Evolutionary conservation across 2,113 vertebrate genomes (phyloP).

Genomic region (Hipposideros armiger): DNA sequence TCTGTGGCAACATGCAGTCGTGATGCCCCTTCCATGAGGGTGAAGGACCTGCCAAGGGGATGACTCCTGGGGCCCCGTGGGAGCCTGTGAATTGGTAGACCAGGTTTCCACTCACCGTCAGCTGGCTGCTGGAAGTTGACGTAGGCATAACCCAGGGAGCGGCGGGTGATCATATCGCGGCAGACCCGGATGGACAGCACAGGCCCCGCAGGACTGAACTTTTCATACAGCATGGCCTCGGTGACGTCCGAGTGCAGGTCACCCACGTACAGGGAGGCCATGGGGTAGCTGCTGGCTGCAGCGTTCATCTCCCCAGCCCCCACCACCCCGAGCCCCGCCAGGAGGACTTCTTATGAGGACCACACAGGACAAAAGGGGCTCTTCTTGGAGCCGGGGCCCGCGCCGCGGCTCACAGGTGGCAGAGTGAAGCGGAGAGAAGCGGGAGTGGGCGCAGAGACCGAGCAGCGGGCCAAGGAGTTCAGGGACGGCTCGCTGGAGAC

Average conservation of each 20-base stretch:
- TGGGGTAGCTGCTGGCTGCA: constrained; percentile 95
- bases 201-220: constrained; percentile 99
- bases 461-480: neutral
- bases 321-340: constrained; percentile 75
- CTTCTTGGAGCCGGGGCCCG: constrained; percentile 62
- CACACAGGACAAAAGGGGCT: constrained; percentile 76
- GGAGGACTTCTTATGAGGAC: constrained; percentile 73
- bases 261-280: constrained; percentile 99
- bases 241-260: constrained; percentile 99
- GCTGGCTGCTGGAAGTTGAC: constrained; percentile 99
- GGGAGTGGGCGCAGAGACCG: neutral
- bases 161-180: constrained; percentile 98
- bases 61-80: neutral
- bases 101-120: constrained; percentile 91
- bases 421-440: neutral
- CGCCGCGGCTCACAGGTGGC: constrained; percentile 81
- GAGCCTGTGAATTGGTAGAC: neutral
- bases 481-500: constrained; percentile 46
- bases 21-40: neutral
- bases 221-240: constrained; percentile 99
- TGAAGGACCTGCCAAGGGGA: neutral
- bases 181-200: constrained; percentile 99
- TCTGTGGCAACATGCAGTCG: neutral
- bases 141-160: constrained; percentile 98
- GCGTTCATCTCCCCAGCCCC: constrained; percentile 87